Evolutionary conservation across 2,113 vertebrate species (phyloP).

Genomic region (Paracanthobrama guichenoti): DNA sequence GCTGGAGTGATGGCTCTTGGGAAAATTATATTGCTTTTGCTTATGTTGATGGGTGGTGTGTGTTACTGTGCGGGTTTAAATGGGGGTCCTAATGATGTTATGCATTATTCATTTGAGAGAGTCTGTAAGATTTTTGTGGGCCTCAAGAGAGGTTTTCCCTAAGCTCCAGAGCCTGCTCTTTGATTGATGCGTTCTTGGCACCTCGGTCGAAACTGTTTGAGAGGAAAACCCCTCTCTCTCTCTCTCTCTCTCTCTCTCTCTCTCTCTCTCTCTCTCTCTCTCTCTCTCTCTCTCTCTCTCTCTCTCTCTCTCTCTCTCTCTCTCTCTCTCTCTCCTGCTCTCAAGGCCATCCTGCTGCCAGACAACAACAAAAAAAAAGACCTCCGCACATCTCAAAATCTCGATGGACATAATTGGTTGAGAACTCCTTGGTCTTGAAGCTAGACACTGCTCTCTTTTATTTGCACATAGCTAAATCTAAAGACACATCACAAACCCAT

Average conservation of each 20-base stretch:
- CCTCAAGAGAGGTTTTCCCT: constrained; percentile 33
- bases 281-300: not conserved
- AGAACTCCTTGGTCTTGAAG: not conserved
- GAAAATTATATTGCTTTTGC: not conserved
- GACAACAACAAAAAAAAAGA: not conserved
- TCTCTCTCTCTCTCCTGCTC: not conserved
- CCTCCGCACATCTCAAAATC: not conserved
- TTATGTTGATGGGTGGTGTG: not conserved
- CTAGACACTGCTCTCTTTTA: not conserved
- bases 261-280: not conserved
- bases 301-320: too few species aligned
- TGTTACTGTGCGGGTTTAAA: constrained; percentile 15
- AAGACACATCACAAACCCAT: not conserved
- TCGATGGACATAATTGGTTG: not conserved
- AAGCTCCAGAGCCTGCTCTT: not conserved
- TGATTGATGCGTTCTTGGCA: constrained; percentile 50
- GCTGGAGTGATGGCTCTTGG: not conserved
- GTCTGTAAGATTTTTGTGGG: constrained; percentile 19
- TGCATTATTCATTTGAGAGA: constrained; percentile 43
- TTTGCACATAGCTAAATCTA: not conserved
- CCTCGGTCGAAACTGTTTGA: constrained; percentile 1
- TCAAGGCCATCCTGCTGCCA: not conserved
- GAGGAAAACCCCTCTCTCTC: constrained; percentile 3
- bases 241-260: not conserved
- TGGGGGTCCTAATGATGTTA: constrained; percentile 29